Base-by-base conservation (phyloP, 2,113 vertebrate genomes). In the Poeciliopsis prolifica region DNA sequence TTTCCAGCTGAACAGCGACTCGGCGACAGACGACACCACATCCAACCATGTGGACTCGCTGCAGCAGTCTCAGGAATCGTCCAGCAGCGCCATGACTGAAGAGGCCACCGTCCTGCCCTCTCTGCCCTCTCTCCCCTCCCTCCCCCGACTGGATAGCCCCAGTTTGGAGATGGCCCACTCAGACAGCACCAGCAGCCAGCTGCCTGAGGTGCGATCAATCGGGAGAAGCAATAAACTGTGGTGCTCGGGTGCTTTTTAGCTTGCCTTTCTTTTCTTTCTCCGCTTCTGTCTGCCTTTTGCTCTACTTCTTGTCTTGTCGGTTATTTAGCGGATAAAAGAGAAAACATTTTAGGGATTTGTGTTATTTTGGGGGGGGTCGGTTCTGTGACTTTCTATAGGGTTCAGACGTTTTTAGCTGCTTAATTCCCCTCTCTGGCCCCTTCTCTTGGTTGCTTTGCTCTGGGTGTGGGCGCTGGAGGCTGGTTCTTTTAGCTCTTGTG, bases 161-260 rank as follows among this genome's bases (percentile, higher is more conserved):
- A 91, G 92, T 92, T 90, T 95, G 95, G 98, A 98, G 95, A 94
- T 95, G 92, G 91, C 94, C 91, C 92, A 95, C 94, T 96, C 97
- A 95, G 97, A 98, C 95, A 96, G 95, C 93, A 92, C 95, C 97
- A 96, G 95, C 96, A 96, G 95, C 95, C 97, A 96, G 96, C 96
- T 97, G 96, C 97, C 98, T 98, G 98, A 99, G 98, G 97, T 99
- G 98, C 97, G 97, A 96, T 89, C 89, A 91, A 88, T 94, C 79
- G 85, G 94, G 92, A 85, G 84, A 83, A 94, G 91, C 86, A 93
- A 94, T 91, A 92, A 93, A 92, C 94, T 94, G 92, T 97, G 96
- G 95, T 94, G 95, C 96, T 95, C 95, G 95, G 95, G 96, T 84
- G 95, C 96, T 89, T 96, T 96, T 85, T 96, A 97, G 85, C 86